phyloP scores from a whole-genome alignment of 1,140 invertebrate genomes.

The Chlorops oryzae region DNA sequence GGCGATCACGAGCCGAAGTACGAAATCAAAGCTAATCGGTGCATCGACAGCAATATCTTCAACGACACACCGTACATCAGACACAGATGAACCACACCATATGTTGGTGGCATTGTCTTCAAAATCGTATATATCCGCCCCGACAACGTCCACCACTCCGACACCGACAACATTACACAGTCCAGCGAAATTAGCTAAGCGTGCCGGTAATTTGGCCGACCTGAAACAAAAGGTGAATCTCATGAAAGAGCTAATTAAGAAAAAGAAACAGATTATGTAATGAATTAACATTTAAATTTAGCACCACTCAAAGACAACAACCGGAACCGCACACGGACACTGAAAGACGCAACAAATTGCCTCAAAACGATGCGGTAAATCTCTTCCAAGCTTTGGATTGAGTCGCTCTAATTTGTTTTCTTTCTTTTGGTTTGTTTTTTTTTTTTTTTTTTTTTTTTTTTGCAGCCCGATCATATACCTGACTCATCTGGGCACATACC shows the following conservation, averaged over 20 bases:
- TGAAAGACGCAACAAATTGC: slow-evolving; percentile 9
- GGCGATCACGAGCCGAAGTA: slow-evolving; percentile 18
- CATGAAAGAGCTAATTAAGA: too few relatives aligned
- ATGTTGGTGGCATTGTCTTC: slow-evolving; percentile 28
- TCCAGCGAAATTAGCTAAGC: slow-evolving; percentile 30
- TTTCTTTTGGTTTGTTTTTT: neutral
- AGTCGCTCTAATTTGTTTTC: too few relatives aligned
- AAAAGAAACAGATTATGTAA: too few relatives aligned
- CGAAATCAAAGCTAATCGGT: neutral
- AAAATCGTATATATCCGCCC: slow-evolving; percentile 38
- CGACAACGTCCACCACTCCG: too few relatives aligned
- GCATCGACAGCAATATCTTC: slow-evolving; percentile 6
- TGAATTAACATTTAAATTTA: too few relatives aligned
- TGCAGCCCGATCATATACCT: slow-evolving; percentile 37
- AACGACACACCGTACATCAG: slow-evolving; percentile 19
- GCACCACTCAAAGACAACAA: too few relatives aligned
- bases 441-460: neutral
- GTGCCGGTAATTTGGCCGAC: slow-evolving; percentile 26
- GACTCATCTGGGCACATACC: slow-evolving; percentile 40
- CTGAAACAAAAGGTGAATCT: slow-evolving; percentile 20
- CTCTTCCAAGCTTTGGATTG: neutral
- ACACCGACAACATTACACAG: too few relatives aligned
- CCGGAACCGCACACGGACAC: slow-evolving; percentile 8
- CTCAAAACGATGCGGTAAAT: too few relatives aligned
- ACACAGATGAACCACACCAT: slow-evolving; percentile 16